These are phyloP conservation scores for Apaloderma vittatum DNA, from an alignment of 2,113 vertebrate species.

Conservation along the genomic window DNA sequence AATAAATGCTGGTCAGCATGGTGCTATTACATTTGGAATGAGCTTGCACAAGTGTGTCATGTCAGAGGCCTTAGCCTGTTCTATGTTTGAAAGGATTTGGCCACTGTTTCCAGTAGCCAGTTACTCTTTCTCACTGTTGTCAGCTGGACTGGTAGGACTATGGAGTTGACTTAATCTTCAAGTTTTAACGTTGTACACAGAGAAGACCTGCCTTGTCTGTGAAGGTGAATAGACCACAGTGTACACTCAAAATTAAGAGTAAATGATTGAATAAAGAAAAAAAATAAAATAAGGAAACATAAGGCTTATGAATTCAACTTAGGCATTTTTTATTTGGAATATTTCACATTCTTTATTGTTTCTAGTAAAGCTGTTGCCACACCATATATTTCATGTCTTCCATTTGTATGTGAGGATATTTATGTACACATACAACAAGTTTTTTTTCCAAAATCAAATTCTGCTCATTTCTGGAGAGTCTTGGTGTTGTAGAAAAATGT, in stretches of 20 bases:
- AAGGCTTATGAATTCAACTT: not conserved
- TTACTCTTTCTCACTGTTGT: not conserved
- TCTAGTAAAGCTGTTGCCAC: not conserved
- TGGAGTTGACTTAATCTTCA: not conserved
- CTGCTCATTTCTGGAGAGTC: not conserved
- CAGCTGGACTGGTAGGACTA: not conserved
- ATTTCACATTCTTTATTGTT: not conserved
- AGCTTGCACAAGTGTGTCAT: not conserved
- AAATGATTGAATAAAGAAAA: not conserved
- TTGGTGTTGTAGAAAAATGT: not conserved
- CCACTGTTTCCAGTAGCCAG: not conserved
- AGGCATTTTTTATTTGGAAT: not conserved
- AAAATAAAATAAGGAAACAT: not conserved
- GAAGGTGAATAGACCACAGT: not conserved
- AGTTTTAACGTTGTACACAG: not conserved
- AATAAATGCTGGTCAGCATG: not conserved
- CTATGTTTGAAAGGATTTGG: not conserved
- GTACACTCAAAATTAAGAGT: not conserved
- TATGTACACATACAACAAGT: not conserved
- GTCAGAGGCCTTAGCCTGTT: not conserved
- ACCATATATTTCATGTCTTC: not conserved
- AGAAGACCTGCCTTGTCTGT: not conserved
- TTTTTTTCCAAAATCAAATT: not conserved
- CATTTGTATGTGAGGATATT: not conserved
- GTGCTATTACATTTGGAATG: not conserved